Evolutionary conservation across 2,797 vertebrate genomes (phyloP), one percentile per base, ranked within the genome.

Genomic region (Falco novaeseelandiae): DNA sequence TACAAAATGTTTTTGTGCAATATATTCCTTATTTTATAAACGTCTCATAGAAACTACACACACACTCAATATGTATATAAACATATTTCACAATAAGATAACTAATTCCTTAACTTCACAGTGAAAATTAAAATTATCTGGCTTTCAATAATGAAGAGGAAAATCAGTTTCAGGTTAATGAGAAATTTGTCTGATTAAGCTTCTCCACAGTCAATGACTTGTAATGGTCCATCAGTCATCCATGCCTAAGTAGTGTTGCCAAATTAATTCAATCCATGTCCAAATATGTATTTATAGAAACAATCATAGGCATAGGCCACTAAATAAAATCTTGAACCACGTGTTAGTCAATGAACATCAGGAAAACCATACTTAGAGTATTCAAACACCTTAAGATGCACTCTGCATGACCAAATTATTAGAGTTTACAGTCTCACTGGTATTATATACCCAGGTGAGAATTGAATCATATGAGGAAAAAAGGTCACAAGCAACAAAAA

Each of bases 181-280:
- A 95, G 67, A 91, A 90, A 83, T 91, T 90, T 93, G 58, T 86
- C 88, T 86, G 59, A 92, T 94, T 93, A 93, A 93, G 27, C 57
- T 91, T 78, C 48, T 83, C 44, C 36, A 63, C 44, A 86, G 76
- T 48, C 77, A 93, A 23, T 85, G 63, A 58, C 70, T 90, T 89
- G 38, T 44, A 89, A 87, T 74, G 78, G 76, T 89, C 72, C 78
- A 86, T 91, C 88, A 86, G 69, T 76, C 79, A 89, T 69, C 40
- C 73, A 52, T 65, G 65, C 54, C 29, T 85, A 66, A 77, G 61
- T 7, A 71, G 22, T 36, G n/a, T 51, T 91, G 83, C 82, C 70
- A 92, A 88, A 86, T 77, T 8, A 57, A 86, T 79, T 79, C 62
- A 95, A 74, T 18, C 58, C n/a, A 51, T 66, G 54, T 5, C 26